Conservation (phyloP, 2,888 invertebrate species). For the Apantesis nais region DNA sequence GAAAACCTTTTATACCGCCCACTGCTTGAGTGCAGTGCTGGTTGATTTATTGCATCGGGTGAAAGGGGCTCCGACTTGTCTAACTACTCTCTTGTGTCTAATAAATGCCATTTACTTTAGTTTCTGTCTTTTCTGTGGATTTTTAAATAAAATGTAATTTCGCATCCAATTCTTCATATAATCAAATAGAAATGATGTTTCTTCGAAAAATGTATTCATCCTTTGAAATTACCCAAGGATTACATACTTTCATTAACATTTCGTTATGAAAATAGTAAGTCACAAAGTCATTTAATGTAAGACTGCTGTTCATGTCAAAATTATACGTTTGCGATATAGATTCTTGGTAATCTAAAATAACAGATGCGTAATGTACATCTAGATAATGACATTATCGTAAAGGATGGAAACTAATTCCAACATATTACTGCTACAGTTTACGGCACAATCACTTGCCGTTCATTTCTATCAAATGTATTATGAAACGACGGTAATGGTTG, state of each 20-base stretch:
- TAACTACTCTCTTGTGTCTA: conserved; percentile 53
- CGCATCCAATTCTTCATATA: background rate
- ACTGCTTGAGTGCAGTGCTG: conserved; percentile 29
- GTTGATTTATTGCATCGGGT: conserved; percentile 60
- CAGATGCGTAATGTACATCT: background rate
- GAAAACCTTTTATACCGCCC: conserved; percentile 41
- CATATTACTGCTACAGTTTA: conserved; percentile 12
- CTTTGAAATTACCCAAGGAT: background rate
- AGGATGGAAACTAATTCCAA: conserved; percentile 10
- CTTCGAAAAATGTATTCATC: background rate
- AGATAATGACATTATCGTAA: conserved; percentile 15
- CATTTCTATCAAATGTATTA: conserved; percentile 6
- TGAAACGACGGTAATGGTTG: conserved; percentile 6
- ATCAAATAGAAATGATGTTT: background rate
- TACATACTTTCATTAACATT: background rate
- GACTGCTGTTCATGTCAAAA: conserved; percentile 4
- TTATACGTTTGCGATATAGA: conserved; percentile 18
- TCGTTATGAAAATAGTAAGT: background rate
- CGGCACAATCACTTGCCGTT: conserved; percentile 5
- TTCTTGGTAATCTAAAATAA: conserved; percentile 17
- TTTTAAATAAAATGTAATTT: background rate
- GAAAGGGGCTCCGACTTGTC: conserved; percentile 64
- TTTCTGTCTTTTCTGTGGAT: conserved; percentile 6
- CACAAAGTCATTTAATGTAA: conserved; percentile 10
- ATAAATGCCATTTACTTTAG: conserved; percentile 53